Evolutionary conservation across 1,140 invertebrate genomes (phyloP), one percentile per base, ranked within the genome.

Genomic region (Drosophila bifasciata): DNA sequence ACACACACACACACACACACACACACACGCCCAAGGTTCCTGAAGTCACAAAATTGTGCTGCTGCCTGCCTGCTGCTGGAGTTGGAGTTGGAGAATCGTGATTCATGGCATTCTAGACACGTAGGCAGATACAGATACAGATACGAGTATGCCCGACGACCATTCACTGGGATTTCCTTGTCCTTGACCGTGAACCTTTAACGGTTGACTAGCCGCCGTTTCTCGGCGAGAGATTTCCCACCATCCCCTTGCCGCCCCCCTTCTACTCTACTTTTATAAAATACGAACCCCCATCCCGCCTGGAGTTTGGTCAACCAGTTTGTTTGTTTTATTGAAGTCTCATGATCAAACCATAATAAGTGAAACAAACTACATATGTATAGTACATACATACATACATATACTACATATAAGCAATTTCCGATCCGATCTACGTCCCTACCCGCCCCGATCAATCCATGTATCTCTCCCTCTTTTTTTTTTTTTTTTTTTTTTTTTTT

Each of bases 111-210:
- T 60, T 44, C 46, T 41, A 61, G 55, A 60, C 66, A 76, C 13
- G 40, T 56, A 56, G 32, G 32, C 32, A 36, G 11, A 9, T 5
- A 16, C 15, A n/a, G 68, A 61, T 15, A 60, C 11, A 44, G 58
- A 36, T 11, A n/a, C n/a, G n/a, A n/a, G n/a, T n/a, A 36, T 25
- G 7, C 11, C 32, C 36, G 43, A 43, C 36, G 43, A 43, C 80
- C 80, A 66, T 85, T 85, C 81, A 86, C 78, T 86, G 83, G 83
- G 84, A 89, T 88, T 88, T 88, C 84, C 83, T 89, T 88, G 83
- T 88, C 83, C 83, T 88, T 88, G 83, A 60, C 84, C 83, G 85
- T 88, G 83, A 88, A 86, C 79, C 84, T 88, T 86, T 86, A 86
- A 86, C 84, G 83, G 78, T 73, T 83, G 78, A 88, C 70, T 88